Evolutionary conservation across 2,888 invertebrate genomes (phyloP).

Genomic region (Eristalis tenax): DNA sequence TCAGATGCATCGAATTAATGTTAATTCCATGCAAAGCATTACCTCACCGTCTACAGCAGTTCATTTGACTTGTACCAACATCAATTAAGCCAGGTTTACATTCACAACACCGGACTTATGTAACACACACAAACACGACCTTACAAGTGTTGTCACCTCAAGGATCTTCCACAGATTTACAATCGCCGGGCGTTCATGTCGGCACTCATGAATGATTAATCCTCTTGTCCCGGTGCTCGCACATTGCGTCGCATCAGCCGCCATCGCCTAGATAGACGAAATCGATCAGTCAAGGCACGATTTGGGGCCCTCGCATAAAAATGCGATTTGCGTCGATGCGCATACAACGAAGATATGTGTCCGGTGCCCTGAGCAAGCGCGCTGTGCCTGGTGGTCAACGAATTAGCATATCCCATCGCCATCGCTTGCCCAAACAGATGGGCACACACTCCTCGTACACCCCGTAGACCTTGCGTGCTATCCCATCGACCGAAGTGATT

Average conservation of each 20-base stretch:
- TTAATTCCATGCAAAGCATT: neutral
- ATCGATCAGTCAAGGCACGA: slow-evolving; percentile 56
- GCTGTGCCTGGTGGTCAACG: slow-evolving; percentile 3
- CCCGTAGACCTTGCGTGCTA: neutral
- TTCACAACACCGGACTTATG: slow-evolving; percentile 7
- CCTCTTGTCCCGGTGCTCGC: neutral
- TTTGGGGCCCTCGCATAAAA: slow-evolving; percentile 44
- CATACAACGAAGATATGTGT: slow-evolving; percentile 27
- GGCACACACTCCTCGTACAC: neutral
- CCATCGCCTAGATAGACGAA: slow-evolving; percentile 1
- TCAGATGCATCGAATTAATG: too few relatives aligned
- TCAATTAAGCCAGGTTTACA: neutral
- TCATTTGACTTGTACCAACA: neutral
- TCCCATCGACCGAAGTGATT: slow-evolving; percentile 6
- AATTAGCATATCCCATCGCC: slow-evolving; percentile 10
- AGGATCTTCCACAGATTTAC: slow-evolving; percentile 36
- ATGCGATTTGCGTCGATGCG: slow-evolving; percentile 25
- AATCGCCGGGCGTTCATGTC: neutral
- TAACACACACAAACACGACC: slow-evolving; percentile 2
- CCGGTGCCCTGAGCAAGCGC: slow-evolving; percentile 6
- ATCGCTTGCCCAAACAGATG: slow-evolving; percentile 2
- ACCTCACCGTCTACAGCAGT: neutral
- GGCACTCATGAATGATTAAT: slow-evolving; percentile 9
- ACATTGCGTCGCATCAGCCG: neutral
- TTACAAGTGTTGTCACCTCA: slow-evolving; percentile 27